Evolutionary conservation across 2,113 vertebrate species (phyloP), one percentile per base, ranked within the genome.

Genomic region (Platichthys flesus): DNA sequence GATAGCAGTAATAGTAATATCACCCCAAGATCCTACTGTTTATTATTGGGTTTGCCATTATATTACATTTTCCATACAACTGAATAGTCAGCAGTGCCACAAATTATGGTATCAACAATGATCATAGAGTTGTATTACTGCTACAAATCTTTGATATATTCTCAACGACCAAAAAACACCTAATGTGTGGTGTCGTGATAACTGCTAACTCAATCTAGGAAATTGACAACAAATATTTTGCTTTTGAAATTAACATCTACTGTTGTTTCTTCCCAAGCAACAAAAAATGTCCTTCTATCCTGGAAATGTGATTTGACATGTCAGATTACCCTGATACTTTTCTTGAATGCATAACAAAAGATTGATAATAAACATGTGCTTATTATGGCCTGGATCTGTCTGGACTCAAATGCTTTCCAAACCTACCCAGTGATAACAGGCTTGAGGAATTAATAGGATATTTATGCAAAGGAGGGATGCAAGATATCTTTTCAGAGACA

Each of bases 391-490:
- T 47, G 47, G 79, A 70, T 28, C 47, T 42, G 14, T 35, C 37
- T 45, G 0, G 1, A 13, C 47, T 84, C 56, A 71, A 42, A 59
- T 62, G 74, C 73, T 66, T 87, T 42, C 20, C 60, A 79, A 87
- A 78, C 13, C 0, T 67, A 57, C 15, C 28, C 60, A 24, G 58
- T 31, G 71, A 90, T 76, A 83, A 84, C 23, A 24, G 67, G 58
- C 57, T 20, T 10, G 20, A 81, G 26, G 73, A 79, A 88, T 78
- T 67, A 83, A 83, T 88, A 37, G 61, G 62, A 87, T 83, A 83
- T 83, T 72, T 74, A 82, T 85, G 76, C 78, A 84, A 82, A 81
- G 12, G 52, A 65, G 62, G n/a, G 57, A 79, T 71, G 51, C 67
- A 51, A 71, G 55, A 73, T 87, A 71, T 81, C 45, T 76, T 15